Evolutionary conservation across 2,888 invertebrate species (phyloP).

Genomic region (Gymnosoma rotundatum): DNA sequence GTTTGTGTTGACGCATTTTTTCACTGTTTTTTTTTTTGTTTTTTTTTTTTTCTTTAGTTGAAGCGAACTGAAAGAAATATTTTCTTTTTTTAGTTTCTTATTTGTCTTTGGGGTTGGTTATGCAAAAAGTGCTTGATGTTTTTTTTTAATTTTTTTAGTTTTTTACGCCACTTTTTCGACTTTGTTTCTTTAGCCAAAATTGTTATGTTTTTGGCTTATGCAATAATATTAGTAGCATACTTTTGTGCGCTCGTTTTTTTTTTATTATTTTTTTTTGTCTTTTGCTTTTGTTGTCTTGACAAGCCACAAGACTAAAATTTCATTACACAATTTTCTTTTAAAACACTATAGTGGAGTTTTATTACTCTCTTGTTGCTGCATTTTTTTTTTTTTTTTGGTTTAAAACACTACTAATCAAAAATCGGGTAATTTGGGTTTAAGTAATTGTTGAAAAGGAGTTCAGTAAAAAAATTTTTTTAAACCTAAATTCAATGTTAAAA

Average conservation of each 20-base stretch:
- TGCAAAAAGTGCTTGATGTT: slow-evolving; percentile 52
- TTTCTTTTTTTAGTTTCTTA: not conserved
- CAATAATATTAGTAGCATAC: slow-evolving; percentile 58
- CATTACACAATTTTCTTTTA: slow-evolving; percentile 68
- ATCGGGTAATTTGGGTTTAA: not conserved
- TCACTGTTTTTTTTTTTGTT: slow-evolving; percentile 4
- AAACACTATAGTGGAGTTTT: slow-evolving; percentile 56
- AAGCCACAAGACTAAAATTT: slow-evolving; percentile 66
- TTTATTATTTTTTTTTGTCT: slow-evolving; percentile 4
- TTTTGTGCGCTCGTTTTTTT: slow-evolving; percentile 12
- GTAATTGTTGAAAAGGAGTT: not conserved
- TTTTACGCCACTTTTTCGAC: slow-evolving; percentile 36
- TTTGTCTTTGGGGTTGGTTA: slow-evolving; percentile 36
- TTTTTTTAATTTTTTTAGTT: slow-evolving; percentile 14
- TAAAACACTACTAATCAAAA: slow-evolving; percentile 10
- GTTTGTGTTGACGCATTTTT: slow-evolving; percentile 24
- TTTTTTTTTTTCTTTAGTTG: not conserved
- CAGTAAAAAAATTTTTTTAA: too few relatives aligned
- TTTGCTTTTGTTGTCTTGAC: slow-evolving; percentile 23
- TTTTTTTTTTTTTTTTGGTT: not conserved
- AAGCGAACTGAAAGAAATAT: not conserved
- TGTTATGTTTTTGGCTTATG: slow-evolving; percentile 66
- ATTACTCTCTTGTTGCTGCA: slow-evolving; percentile 47
- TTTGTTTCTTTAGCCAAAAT: slow-evolving; percentile 60
- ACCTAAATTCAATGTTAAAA: too few relatives aligned